Evolutionary conservation across 2,797 vertebrate species (phyloP), one percentile per base, ranked within the genome.

Genomic region (Ceryle rudis): DNA sequence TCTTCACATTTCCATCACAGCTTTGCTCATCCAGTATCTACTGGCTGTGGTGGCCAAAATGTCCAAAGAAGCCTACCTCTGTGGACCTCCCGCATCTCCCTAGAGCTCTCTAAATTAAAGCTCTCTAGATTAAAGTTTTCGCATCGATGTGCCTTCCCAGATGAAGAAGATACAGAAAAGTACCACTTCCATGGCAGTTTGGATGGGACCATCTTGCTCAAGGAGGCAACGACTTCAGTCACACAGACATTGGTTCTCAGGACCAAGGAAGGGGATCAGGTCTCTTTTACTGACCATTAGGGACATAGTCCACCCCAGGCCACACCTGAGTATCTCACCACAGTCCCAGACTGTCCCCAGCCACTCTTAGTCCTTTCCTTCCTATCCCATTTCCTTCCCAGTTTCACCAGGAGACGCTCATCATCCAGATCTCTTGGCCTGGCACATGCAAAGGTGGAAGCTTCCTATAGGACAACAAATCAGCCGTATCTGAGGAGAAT

Each of bases 191-290:
- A 1, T 26, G 8, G 9, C 5, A 41, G 9, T 41, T 44, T 26
- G 11, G 15, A 39, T 29, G 33, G 46, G 18, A 58, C 19, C 52
- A 35, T 54, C 37, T 52, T 41, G 7, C 14, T 70, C 55, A 5
- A 10, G 51, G 46, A 78, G 18, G 8, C 21, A 21, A 17, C 0
- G 0, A 69, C 25, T 60, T 89, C 35, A 46, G 6, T 10, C 15
- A 18, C 19, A 33, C 1, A 11, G 31, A 44, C 3, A 21, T 0
- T 2, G 25, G 10, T 11, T 25, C 18, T 66, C 33, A 42, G 61
- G 52, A 44, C 5, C 8, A 19, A 61, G 26, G 8, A 78, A 54
- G 3, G 33, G 15, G 17, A 6, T 83, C 25, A 23, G 16, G 3
- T 72, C 61, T 25, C 9, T 39, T 70, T 73, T 67, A 15, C 47